Evolutionary conservation across 2,888 invertebrate genomes (phyloP).

Genomic region (Uropetala carovei): DNA sequence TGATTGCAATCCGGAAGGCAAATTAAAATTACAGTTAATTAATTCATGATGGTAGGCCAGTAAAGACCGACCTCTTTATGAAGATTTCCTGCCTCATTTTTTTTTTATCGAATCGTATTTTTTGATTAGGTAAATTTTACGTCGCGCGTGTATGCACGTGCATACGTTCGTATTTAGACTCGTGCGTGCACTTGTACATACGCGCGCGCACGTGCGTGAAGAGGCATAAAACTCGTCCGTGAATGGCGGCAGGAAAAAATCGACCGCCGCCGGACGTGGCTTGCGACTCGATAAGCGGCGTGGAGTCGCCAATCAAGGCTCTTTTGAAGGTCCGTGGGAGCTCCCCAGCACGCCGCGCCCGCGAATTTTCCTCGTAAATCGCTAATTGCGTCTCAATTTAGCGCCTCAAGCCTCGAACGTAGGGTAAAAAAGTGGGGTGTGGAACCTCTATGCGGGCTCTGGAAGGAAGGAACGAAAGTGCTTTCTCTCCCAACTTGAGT

Average conservation of each 20-base stretch:
- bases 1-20: too few species aligned
- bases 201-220: background rate
- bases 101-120: too few species aligned
- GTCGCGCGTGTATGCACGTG: too few species aligned
- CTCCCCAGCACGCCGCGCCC: background rate
- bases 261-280: background rate
- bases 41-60: too few species aligned
- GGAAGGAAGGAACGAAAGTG: background rate
- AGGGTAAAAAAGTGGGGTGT: too few species aligned
- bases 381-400: background rate
- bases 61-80: too few species aligned
- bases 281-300: background rate
- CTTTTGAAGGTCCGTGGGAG: background rate
- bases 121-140: too few species aligned
- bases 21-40: too few species aligned
- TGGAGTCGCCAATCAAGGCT: background rate
- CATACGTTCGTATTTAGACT: too few species aligned
- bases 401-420: background rate
- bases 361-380: background rate
- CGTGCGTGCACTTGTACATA: too few species aligned
- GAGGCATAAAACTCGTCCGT: background rate
- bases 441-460: background rate
- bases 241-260: background rate
- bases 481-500: background rate
- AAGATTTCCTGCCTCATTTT: too few species aligned